These are phyloP conservation scores for Rhingia campestris DNA, from an alignment of 2,888 invertebrate genomes.

Conservation along the genomic window DNA sequence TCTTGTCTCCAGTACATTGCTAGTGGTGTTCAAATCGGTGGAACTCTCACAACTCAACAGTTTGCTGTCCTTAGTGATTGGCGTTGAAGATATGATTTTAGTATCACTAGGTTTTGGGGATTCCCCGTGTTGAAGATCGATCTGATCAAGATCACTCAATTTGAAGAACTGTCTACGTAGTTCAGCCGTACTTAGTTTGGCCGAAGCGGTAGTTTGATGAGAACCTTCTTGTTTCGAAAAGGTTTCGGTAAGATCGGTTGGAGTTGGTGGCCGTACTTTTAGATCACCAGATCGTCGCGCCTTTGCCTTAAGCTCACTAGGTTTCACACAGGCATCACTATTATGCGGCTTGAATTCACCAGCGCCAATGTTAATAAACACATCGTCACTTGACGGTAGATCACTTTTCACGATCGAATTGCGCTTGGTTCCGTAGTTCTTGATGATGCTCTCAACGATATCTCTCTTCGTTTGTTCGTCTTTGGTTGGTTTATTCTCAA, in stretches of 20 bases:
- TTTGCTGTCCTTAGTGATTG: neutral
- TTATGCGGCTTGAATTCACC: constrained; percentile 11
- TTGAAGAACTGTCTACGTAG: constrained; percentile 25
- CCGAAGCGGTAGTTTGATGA: neutral
- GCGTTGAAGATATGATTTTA: neutral
- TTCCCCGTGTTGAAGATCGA: neutral
- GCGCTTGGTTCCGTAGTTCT: constrained; percentile 6
- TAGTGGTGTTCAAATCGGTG: constrained; percentile 30
- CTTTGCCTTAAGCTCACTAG: constrained; percentile 17
- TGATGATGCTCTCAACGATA: constrained; percentile 19
- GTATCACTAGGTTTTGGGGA: neutral
- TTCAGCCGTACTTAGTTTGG: neutral
- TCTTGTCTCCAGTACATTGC: constrained; percentile 34
- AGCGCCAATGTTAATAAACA: constrained; percentile 19
- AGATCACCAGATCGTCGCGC: neutral
- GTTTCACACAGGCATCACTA: constrained; percentile 1
- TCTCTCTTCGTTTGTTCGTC: neutral
- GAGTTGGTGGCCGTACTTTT: neutral
- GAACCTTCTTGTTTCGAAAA: neutral
- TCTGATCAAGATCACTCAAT: constrained; percentile 24
- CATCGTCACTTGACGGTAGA: neutral
- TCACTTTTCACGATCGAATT: neutral
- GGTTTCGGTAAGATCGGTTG: neutral
- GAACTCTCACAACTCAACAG: neutral
- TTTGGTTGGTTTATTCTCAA: constrained; percentile 1